These are phyloP conservation scores for Cerceris ruficornis DNA, from an alignment of 2,888 invertebrate species.

Conservation along the genomic window DNA sequence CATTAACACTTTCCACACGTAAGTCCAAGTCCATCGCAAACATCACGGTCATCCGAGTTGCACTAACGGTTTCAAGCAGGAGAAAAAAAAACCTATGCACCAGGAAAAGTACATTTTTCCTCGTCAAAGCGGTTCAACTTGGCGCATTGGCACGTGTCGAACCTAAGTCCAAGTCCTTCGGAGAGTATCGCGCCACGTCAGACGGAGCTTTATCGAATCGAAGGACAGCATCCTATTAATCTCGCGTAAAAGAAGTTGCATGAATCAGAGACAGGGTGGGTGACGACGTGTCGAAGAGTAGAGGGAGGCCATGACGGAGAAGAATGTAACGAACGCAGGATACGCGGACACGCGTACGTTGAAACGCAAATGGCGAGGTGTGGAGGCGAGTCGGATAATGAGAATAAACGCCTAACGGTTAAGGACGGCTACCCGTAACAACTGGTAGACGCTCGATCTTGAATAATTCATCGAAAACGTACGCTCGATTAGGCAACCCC, in stretches of 20 bases:
- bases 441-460: constrained; percentile 72
- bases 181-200: constrained; percentile 9
- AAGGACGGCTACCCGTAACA: constrained; percentile 64
- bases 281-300: neutral
- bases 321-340: neutral
- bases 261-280: constrained; percentile 5
- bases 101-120: no score
- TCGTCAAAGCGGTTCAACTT: no score
- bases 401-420: constrained; percentile 74
- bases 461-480: constrained; percentile 78
- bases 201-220: constrained; percentile 16
- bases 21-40: no score
- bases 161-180: constrained; percentile 11
- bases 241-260: constrained; percentile 14
- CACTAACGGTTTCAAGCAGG: no score
- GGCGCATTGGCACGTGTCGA: neutral
- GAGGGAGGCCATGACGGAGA: neutral
- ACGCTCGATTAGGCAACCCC: constrained; percentile 74
- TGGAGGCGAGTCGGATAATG: constrained; percentile 68
- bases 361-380: constrained; percentile 24
- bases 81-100: no score
- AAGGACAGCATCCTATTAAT: constrained; percentile 29
- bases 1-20: no score
- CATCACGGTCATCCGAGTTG: no score
- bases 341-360: constrained; percentile 14